phyloP scores from a whole-genome alignment of 2,888 invertebrate species.

The Hyppa rectilinea region DNA sequence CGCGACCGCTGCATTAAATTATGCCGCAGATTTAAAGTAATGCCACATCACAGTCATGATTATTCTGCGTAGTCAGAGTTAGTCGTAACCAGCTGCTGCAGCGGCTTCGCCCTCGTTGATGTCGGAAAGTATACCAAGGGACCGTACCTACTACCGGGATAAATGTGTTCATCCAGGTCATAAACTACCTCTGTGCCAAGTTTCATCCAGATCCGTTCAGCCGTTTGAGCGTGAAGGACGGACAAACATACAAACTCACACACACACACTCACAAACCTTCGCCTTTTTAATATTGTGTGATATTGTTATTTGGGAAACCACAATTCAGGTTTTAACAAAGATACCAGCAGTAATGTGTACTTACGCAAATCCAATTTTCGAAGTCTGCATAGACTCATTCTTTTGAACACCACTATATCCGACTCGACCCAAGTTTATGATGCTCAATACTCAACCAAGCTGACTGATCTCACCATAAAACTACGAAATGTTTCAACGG shows the following conservation, averaged over 20 bases:
- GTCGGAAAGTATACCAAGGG: no score
- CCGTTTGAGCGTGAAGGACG: no score
- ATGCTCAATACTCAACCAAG: constrained; percentile 3
- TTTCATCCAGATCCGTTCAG: no score
- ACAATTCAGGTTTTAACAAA: background rate
- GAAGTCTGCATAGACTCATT: background rate
- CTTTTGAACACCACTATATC: background rate
- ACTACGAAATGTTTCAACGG: constrained; percentile 19
- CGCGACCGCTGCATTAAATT: background rate
- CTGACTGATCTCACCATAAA: constrained; percentile 37
- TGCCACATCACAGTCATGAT: background rate
- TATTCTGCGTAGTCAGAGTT: background rate
- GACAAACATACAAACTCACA: no score
- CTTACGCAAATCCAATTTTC: background rate
- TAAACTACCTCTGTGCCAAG: no score
- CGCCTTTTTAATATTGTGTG: no score
- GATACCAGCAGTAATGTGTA: background rate
- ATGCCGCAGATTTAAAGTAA: background rate
- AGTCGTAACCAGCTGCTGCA: no score
- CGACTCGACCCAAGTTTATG: constrained; percentile 11
- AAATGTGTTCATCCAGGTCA: no score
- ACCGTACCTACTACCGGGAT: no score
- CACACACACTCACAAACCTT: no score
- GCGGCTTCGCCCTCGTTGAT: no score
- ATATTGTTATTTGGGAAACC: background rate